phyloP scores from a whole-genome alignment of 1,140 invertebrate genomes.

The Drosophila albomicans region DNA sequence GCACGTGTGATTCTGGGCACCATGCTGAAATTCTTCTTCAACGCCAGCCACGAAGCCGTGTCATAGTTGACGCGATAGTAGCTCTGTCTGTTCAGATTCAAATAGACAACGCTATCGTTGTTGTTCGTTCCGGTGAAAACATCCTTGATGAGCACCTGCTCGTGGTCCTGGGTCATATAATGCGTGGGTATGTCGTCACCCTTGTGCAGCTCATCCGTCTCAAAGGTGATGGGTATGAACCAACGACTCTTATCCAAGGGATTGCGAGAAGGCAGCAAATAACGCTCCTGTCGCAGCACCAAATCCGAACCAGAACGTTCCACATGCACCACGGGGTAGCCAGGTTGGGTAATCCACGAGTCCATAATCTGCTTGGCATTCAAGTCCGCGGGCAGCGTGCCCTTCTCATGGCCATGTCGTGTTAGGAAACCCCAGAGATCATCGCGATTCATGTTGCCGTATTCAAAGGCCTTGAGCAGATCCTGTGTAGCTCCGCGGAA shows the following conservation, averaged over 20 bases:
- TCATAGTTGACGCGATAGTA: constrained; percentile 93
- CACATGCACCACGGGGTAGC: constrained; percentile 92
- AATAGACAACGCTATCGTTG: constrained; percentile 64
- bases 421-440: constrained; percentile 90
- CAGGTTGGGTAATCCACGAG: constrained; percentile 92
- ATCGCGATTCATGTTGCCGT: constrained; percentile 89
- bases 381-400: constrained; percentile 85
- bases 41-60: constrained; percentile 87
- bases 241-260: constrained; percentile 81
- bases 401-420: constrained; percentile 84
- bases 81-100: constrained; percentile 85
- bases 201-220: constrained; percentile 78
- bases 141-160: constrained; percentile 65
- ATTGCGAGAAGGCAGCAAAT: constrained; percentile 63
- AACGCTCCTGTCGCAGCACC: constrained; percentile 72
- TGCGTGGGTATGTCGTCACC: constrained; percentile 73
- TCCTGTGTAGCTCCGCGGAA: constrained; percentile 89
- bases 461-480: constrained; percentile 88
- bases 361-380: constrained; percentile 91
- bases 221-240: constrained; percentile 87
- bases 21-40: constrained; percentile 87
- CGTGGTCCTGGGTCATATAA: constrained; percentile 68
- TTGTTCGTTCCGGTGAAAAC: constrained; percentile 54
- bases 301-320: constrained; percentile 64
- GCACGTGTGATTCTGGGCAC: constrained; percentile 89